Percentiles rank a stretch among this genome's conserved stretches.
Evolutionary conservation across 2,888 invertebrate genomes (phyloP).

Genomic region (Oxytorus armatus): DNA sequence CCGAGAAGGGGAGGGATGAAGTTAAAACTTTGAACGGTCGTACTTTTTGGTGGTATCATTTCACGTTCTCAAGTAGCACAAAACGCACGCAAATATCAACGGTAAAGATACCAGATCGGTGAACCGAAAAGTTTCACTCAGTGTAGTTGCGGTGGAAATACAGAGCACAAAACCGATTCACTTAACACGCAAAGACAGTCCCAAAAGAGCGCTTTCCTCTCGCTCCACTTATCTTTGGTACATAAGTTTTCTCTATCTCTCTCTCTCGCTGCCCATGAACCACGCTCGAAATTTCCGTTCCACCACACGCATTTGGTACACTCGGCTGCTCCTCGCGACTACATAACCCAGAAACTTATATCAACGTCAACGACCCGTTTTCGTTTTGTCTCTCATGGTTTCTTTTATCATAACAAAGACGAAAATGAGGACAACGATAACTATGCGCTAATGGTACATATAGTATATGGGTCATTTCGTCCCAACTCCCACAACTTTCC

Average conservation of each 20-base stretch:
- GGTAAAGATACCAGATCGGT: slow-evolving; percentile 19
- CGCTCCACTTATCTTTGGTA: slow-evolving; percentile 54
- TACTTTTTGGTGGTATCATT: slow-evolving; percentile 33
- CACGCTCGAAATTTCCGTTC: slow-evolving; percentile 26
- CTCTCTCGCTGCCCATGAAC: slow-evolving; percentile 19
- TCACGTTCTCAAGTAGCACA: slow-evolving; percentile 19
- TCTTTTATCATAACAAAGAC: slow-evolving; percentile 21
- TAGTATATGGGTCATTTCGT: not conserved
- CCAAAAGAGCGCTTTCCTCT: slow-evolving; percentile 38
- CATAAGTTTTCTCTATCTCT: slow-evolving; percentile 39
- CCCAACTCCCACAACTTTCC: no score
- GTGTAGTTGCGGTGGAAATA: slow-evolving; percentile 17
- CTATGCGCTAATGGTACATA: not conserved
- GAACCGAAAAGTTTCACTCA: not conserved
- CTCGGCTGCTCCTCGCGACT: slow-evolving; percentile 2
- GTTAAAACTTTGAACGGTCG: slow-evolving; percentile 21
- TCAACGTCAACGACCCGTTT: slow-evolving; percentile 34
- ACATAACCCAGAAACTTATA: slow-evolving; percentile 24
- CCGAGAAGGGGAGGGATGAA: not conserved
- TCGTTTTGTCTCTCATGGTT: slow-evolving; percentile 22
- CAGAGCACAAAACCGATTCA: slow-evolving; percentile 36
- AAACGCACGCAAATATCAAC: slow-evolving; percentile 31
- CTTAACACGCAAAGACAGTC: slow-evolving; percentile 37
- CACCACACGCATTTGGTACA: not conserved
- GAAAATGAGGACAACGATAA: slow-evolving; percentile 3